A percentile compares a stretch with the other conserved stretches of the same genome.
phyloP scores from a whole-genome alignment of 2,797 vertebrate genomes.

The Neopelma chrysocephalum region DNA sequence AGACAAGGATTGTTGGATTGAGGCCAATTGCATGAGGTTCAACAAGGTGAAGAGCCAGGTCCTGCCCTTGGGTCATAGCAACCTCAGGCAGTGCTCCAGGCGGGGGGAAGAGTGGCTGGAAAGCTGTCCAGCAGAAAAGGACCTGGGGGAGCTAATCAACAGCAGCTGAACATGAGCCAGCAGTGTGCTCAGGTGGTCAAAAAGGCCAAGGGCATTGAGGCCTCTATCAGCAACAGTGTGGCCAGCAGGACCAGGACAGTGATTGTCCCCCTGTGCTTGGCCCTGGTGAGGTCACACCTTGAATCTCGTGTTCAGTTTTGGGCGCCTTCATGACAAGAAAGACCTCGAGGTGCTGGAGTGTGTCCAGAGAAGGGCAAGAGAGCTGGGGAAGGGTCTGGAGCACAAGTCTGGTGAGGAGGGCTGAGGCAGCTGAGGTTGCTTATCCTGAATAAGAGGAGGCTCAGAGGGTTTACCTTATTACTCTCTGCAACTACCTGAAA shows the following conservation, averaged over 20 bases:
- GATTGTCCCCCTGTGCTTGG: neutral
- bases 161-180: neutral
- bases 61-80: neutral
- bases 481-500: neutral
- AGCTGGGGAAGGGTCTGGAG: neutral
- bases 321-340: rapidly evolving
- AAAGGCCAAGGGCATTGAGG: rapidly evolving
- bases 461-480: rapidly evolving
- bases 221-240: neutral
- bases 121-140: neutral
- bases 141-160: neutral
- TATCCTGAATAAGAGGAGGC: neutral
- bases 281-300: neutral
- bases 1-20: neutral
- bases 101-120: neutral
- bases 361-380: rapidly evolving
- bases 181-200: neutral
- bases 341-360: rapidly evolving
- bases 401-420: rapidly evolving
- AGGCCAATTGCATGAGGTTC: rapidly evolving
- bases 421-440: neutral
- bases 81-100: neutral
- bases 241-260: neutral
- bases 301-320: neutral
- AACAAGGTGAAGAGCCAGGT: neutral